Evolutionary conservation across 2,113 vertebrate species (phyloP).

Genomic region (Heterotis niloticus): DNA sequence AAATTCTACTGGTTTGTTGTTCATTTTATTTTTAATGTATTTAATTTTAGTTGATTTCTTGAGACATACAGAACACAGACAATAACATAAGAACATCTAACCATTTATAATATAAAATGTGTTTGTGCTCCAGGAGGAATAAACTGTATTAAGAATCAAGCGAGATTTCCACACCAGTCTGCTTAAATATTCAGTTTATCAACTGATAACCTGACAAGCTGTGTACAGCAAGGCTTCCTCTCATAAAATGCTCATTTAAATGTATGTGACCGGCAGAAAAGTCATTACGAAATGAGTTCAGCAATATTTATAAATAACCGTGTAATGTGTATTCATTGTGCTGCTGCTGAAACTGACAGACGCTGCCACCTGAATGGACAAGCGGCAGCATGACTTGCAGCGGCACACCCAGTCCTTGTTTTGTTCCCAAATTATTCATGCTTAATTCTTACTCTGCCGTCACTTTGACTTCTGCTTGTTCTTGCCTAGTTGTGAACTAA

Average conservation of each 20-base stretch:
- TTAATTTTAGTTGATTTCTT: no score
- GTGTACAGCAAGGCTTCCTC: background rate
- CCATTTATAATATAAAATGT: no score
- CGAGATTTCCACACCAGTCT: background rate
- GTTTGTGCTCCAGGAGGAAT: no score
- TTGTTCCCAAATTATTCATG: background rate
- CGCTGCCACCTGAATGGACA: background rate
- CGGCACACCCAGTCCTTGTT: background rate
- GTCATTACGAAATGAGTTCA: no score
- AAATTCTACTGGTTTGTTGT: no score
- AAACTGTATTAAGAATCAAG: no score
- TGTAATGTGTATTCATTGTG: background rate
- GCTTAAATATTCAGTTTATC: background rate
- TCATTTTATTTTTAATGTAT: no score
- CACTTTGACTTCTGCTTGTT: background rate
- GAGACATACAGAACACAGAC: no score
- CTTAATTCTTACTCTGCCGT: background rate
- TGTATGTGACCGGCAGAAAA: background rate
- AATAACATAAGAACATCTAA: no score
- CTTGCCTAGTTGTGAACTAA: background rate
- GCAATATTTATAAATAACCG: constrained; percentile 21
- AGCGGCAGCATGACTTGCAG: background rate
- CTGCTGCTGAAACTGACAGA: background rate
- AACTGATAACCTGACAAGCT: background rate
- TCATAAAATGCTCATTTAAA: constrained; percentile 15